Percentiles rank a stretch among this genome's conserved stretches.
phyloP scores from a whole-genome alignment of 1,140 invertebrate species.

The Dolichoris vasculosae region DNA sequence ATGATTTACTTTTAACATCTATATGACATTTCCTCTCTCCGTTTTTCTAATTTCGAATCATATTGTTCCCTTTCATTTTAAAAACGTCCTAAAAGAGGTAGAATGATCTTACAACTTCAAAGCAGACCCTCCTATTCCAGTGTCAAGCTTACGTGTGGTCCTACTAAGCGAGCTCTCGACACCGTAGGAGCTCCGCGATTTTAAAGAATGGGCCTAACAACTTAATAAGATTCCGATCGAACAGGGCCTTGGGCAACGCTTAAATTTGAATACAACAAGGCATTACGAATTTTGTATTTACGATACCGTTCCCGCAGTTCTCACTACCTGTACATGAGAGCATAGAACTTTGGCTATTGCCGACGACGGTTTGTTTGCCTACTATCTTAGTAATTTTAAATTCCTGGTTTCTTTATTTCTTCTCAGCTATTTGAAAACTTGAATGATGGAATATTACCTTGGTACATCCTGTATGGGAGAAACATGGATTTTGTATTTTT shows the following conservation, averaged over 20 bases:
- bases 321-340: background rate
- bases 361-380: background rate
- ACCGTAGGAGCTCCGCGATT: background rate
- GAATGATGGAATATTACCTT: too few relatives aligned
- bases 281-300: constrained; percentile 9
- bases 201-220: background rate
- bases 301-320: background rate
- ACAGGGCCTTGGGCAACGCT: background rate
- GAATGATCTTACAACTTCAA: constrained; percentile 38
- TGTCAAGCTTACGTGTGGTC: constrained; percentile 22
- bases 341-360: too few relatives aligned
- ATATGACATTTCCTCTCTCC: background rate
- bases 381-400: too few relatives aligned
- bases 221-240: constrained; percentile 39
- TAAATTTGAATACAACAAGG: constrained; percentile 40
- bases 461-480: too few relatives aligned
- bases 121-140: background rate
- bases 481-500: too few relatives aligned
- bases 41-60: constrained; percentile 26
- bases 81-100: background rate
- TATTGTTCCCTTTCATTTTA: background rate
- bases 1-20: constrained; percentile 37
- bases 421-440: too few relatives aligned
- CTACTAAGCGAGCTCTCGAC: background rate
- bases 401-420: background rate